Base-by-base conservation (phyloP, 2,113 vertebrate genomes). In the Ptilonorhynchus violaceus region DNA sequence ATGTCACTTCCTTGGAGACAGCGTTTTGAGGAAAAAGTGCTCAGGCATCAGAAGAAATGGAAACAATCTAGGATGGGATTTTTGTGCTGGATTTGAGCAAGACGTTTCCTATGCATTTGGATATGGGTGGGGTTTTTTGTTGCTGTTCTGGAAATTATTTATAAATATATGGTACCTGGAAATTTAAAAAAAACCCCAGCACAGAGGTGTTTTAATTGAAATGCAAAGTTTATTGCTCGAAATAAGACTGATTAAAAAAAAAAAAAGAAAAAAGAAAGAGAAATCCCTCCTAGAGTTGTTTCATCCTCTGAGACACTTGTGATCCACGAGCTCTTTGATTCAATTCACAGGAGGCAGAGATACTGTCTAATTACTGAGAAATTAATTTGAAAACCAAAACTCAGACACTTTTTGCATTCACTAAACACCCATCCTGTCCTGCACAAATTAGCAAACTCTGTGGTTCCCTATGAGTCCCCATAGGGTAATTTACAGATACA, bases 321-420 rank as follows among this genome's bases (percentile, higher is more conserved):
- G 77, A 92, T 95, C 75, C 44, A 52, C 49, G 56, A 85, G 79
- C 59, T 77, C 60, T 96, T 95, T 96, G 76, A 70, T 93, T 97
- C 76, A 95, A 69, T 77, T 73, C 93, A 44, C 82, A 88, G 33
- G 85, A 92, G 85, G 46, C 75, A 91, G 28, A 91, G 23, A 88
- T 60, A 56, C 60, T 81, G 63, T 85, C 47, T 93, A 93, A 96
- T 93, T 93, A 86, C 79, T 44, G 28, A 81, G 49, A 92, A 80
- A 94, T 87, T 80, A 74, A 77, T 92, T 75, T 86, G 44, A 60
- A 87, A 92, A 66, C 18, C 37, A 62, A 83, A 85, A 62, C 78
- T 80, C 30, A 55, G 31, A 79, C 19, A 21, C 22, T 78, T 92
- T 84, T 85, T 87, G 64, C 52, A 81, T 68, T 44, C 44, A 78